Evolutionary conservation across 2,113 vertebrate species (phyloP).

Genomic region (Perca flavescens): DNA sequence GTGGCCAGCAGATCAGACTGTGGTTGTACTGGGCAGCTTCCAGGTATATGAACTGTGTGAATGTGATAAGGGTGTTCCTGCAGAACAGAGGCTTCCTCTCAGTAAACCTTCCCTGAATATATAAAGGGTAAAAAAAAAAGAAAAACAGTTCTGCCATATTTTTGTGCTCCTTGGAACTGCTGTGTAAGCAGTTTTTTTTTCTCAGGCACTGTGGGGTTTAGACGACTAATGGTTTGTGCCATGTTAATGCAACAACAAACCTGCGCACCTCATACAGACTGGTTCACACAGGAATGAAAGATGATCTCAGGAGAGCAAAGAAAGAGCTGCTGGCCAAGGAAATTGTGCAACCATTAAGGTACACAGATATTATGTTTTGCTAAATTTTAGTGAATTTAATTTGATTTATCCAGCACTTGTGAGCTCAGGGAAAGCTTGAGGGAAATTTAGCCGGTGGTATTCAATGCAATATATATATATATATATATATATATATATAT

Average conservation of each 20-base stretch:
- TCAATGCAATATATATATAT: neutral
- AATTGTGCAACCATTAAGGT: neutral
- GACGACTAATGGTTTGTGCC: neutral
- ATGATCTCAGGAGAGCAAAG: neutral
- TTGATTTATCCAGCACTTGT: neutral
- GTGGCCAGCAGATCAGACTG: too few relatives aligned
- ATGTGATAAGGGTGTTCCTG: too few relatives aligned
- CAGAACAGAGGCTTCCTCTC: too few relatives aligned
- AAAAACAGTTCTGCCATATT: neutral
- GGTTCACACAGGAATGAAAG: neutral
- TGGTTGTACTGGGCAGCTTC: too few relatives aligned
- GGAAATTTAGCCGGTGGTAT: neutral
- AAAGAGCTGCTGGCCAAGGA: conserved; percentile 16
- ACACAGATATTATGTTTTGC: neutral
- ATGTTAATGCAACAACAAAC: neutral
- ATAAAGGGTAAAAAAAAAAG: too few relatives aligned
- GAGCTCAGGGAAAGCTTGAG: neutral
- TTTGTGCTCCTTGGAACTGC: neutral
- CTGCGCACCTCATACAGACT: neutral
- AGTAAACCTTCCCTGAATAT: too few relatives aligned
- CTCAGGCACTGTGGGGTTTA: neutral
- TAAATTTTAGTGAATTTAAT: neutral
- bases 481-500: too few relatives aligned
- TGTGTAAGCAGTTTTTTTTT: neutral
- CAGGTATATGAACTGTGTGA: too few relatives aligned